Evolutionary conservation across 2,113 vertebrate genomes (phyloP), one percentile per base, ranked within the genome.

Genomic region (Podarcis muralis): DNA sequence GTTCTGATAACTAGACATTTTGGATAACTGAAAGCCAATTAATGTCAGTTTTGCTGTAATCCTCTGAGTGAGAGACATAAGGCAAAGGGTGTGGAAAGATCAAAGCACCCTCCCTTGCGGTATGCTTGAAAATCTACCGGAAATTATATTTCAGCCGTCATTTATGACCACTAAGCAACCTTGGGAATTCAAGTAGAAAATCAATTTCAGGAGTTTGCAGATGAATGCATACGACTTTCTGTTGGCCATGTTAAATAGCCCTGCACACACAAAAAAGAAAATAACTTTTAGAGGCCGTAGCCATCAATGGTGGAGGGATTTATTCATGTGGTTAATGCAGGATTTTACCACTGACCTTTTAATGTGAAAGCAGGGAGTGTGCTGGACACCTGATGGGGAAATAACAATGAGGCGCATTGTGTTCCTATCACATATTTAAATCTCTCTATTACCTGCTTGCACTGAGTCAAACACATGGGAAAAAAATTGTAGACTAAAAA

Each of bases 141-240:
- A 91, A 93, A 89, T 92, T 90, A 80, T 93, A n/a, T 92, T 92
- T 92, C 84, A 83, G 27, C 87, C 91, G 89, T 87, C 62, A 66
- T 91, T 94, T 91, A 35, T 91, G 95, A 95, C 92, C 87, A 92
- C 87, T 87, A 25, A 95, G 37, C 22, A 95, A 92, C 65, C 59
- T 48, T 91, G 75, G 84, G 78, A 93, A 78, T 89, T 95, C 83
- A 95, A 92, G 65, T 82, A 92, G 82, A 95, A 96, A 95, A 94
- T 95, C 81, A 90, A 78, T 94, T 96, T 93, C 76, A 72, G 91
- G 53, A 5, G 84, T 83, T 90, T 91, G 65, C 88, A 81, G 85
- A 88, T 85, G 68, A 79, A 90, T 89, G 35, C 72, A 68, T 82
- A 91, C 89, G 91, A 91, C 74, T 93, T 92, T 94, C 78, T 91